A percentile compares a stretch with the other conserved stretches of the same genome.
These are phyloP conservation scores for Gallinago paraguaiae DNA, from an alignment of 2,113 vertebrate genomes.

Conservation along the genomic window DNA sequence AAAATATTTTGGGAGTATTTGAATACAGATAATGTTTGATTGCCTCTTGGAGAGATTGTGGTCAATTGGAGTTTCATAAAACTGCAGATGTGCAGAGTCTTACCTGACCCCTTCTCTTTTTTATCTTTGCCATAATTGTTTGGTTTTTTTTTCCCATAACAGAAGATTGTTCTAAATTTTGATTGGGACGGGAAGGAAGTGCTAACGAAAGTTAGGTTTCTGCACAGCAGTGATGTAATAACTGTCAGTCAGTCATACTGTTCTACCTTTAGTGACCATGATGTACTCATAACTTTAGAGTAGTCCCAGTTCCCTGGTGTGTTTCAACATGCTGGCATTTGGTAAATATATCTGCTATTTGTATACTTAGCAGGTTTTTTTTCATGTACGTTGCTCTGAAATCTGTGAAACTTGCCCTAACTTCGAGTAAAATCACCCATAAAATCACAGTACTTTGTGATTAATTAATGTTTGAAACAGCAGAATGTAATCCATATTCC, in stretches of 20 bases:
- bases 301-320: neutral
- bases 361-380: neutral
- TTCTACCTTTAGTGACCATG: neutral
- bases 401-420: neutral
- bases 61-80: neutral
- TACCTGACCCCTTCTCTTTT: neutral
- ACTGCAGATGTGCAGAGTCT: neutral
- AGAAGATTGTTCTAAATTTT: slow-evolving; percentile 10
- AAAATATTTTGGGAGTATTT: neutral
- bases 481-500: neutral
- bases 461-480: neutral
- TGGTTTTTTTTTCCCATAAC: neutral
- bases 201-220: slow-evolving; percentile 25
- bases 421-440: neutral
- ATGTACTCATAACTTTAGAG: neutral
- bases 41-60: neutral
- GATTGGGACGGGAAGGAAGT: slow-evolving; percentile 48
- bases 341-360: neutral
- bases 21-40: neutral
- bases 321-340: neutral
- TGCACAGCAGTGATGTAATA: neutral
- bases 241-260: neutral
- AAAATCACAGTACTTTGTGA: neutral
- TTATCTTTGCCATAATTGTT: neutral
- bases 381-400: neutral